phyloP scores from a whole-genome alignment of 2,797 vertebrate genomes.

The Notamacropus eugenii region DNA sequence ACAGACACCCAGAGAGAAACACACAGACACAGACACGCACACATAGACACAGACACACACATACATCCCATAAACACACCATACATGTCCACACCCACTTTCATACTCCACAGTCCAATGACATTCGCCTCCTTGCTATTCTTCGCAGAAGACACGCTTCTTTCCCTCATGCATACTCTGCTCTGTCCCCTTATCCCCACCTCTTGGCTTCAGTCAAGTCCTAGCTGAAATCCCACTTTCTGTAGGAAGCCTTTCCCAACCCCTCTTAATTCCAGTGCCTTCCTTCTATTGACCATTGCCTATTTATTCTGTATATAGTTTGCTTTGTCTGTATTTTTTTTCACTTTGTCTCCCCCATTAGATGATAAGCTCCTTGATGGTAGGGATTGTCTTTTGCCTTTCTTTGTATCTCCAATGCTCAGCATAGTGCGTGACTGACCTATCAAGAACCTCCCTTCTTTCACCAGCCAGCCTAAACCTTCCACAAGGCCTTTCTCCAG shows the following conservation, averaged over 20 bases:
- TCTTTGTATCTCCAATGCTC: neutral
- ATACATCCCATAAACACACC: too few species aligned
- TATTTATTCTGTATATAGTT: neutral
- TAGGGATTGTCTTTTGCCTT: too few species aligned
- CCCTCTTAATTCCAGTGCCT: neutral
- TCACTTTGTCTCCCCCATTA: too few species aligned
- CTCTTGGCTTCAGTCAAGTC: neutral
- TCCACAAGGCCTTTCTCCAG: conserved; percentile 6
- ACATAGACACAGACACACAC: neutral
- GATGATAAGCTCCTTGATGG: too few species aligned
- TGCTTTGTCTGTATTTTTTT: neutral
- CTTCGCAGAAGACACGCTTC: neutral
- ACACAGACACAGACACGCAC: too few species aligned
- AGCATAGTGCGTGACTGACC: neutral
- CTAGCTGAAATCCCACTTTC: neutral
- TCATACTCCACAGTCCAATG: neutral
- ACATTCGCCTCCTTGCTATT: neutral
- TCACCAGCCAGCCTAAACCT: conserved; percentile 12
- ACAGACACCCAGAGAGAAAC: too few species aligned
- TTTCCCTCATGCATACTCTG: neutral
- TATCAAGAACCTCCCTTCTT: neutral
- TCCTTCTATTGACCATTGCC: too few species aligned
- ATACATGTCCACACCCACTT: too few species aligned
- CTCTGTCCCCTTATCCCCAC: neutral
- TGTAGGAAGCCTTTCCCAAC: neutral